A percentile compares a stretch with the other conserved stretches of the same genome.
These are phyloP conservation scores for Murina feae DNA, from an alignment of 2,113 vertebrate genomes.

Conservation along the genomic window DNA sequence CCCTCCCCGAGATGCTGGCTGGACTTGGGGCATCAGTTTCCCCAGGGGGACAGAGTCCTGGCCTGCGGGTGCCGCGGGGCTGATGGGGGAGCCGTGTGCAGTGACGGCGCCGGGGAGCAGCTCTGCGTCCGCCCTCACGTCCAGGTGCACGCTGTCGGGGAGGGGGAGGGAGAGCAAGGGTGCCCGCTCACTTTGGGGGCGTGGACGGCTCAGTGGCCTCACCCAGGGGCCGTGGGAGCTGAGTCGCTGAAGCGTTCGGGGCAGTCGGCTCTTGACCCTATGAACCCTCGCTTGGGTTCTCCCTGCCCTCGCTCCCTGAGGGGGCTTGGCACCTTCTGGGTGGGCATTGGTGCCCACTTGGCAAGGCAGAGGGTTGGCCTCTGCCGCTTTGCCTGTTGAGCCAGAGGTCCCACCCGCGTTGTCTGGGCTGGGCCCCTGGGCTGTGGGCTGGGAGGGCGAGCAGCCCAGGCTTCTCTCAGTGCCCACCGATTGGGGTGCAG, in stretches of 20 bases:
- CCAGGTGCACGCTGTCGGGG: accelerated
- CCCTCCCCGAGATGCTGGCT: background rate
- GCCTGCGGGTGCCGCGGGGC: background rate
- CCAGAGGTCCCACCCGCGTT: accelerated
- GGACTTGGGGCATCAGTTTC: accelerated
- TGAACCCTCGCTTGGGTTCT: accelerated
- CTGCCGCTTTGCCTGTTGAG: accelerated
- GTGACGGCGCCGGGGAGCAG: accelerated
- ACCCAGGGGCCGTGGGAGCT: background rate
- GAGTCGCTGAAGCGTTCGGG: too few relatives aligned
- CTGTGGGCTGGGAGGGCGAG: background rate
- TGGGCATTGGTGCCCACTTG: background rate
- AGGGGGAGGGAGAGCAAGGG: background rate
- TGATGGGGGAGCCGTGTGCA: background rate
- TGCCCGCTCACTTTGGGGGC: background rate
- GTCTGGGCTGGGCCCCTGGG: background rate
- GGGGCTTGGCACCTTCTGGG: background rate
- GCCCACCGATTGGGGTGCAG: background rate
- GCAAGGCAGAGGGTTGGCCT: background rate
- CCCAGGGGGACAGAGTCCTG: background rate
- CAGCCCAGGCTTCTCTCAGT: background rate
- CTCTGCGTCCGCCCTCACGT: accelerated
- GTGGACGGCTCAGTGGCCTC: accelerated
- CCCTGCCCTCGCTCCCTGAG: background rate
- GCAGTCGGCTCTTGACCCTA: accelerated